Base-by-base conservation (phyloP, 1,140 invertebrate genomes). In the Spodoptera litura region DNA sequence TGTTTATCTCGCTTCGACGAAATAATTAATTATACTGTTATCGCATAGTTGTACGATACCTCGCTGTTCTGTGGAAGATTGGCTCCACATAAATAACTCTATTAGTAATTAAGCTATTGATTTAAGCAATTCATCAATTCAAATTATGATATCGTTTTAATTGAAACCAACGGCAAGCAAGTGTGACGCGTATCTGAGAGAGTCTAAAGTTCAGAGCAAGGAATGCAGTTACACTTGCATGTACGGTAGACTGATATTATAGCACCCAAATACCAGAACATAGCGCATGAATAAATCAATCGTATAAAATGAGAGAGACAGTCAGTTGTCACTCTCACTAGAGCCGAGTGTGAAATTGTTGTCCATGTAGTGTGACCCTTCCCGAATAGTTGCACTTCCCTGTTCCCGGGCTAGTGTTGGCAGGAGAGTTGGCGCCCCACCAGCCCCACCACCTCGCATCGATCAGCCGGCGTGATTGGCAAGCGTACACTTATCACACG, bases 391-490 rank as follows among this genome's bases (percentile, higher is more conserved):
- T 38, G 10, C n/a, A 13, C 10, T 13, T 64, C 15, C 62, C 38
- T n/a, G 35, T 66, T 66, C 38, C 62, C 62, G 38, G 38, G 38
- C 38, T 10, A 5, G 38, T 49, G 62, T 49, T 66, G 62, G 31
- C 66, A 52, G 64, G 49, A 49, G 20, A 68, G 64, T 53, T 68
- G 64, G 64, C 64, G 64, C 44, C 64, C 38, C 35, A 4, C 35
- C 35, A 38, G 35, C 35, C 35, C 4, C 49, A 59, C 5, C 64
- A 27, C 25, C 15, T 3, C 11, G 4, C 64, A 68, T 68, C 64
- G 31, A 68, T 68, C 64, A 68, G 11, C 3, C 38, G 11, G 4
- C 25, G 49, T 53, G 64, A 52, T 68, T 68, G 64, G 64, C 64
- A 53, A 68, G 49, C 49, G 49, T 27, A 38, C 64, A 53, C 64